phyloP scores from a whole-genome alignment of 2,113 vertebrate species.

The Athene cunicularia region DNA sequence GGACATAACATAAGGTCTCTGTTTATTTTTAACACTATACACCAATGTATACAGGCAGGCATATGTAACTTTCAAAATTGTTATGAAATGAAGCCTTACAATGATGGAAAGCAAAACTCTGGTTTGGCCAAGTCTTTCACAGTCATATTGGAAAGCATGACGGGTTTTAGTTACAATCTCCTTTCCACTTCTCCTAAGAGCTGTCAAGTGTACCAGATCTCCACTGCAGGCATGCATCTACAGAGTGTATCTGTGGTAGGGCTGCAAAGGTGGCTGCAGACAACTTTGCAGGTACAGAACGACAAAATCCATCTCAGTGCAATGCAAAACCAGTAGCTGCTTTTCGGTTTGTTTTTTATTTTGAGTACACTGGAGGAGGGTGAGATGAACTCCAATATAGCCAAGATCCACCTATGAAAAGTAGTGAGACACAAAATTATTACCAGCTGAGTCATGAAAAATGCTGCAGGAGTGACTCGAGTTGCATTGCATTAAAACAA shows the following conservation, averaged over 20 bases:
- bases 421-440: neutral
- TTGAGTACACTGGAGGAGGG: neutral
- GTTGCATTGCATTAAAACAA: neutral
- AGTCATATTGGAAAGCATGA: neutral
- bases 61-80: slow-evolving; percentile 27
- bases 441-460: neutral
- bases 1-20: slow-evolving; percentile 80
- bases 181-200: neutral
- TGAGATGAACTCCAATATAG: neutral
- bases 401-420: neutral
- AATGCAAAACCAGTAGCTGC: neutral
- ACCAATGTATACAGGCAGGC: slow-evolving; percentile 28
- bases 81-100: neutral
- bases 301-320: neutral
- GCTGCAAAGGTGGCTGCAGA: neutral
- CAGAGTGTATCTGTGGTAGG: fast-evolving
- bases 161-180: neutral
- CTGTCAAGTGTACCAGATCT: neutral
- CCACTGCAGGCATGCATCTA: neutral
- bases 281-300: neutral
- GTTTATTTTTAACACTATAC: slow-evolving; percentile 78
- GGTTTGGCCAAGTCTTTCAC: neutral
- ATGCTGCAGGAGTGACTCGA: neutral
- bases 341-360: neutral
- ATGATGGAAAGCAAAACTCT: neutral